Evolutionary conservation across 2,888 invertebrate genomes (phyloP).

Genomic region (Agrypnus murinus): DNA sequence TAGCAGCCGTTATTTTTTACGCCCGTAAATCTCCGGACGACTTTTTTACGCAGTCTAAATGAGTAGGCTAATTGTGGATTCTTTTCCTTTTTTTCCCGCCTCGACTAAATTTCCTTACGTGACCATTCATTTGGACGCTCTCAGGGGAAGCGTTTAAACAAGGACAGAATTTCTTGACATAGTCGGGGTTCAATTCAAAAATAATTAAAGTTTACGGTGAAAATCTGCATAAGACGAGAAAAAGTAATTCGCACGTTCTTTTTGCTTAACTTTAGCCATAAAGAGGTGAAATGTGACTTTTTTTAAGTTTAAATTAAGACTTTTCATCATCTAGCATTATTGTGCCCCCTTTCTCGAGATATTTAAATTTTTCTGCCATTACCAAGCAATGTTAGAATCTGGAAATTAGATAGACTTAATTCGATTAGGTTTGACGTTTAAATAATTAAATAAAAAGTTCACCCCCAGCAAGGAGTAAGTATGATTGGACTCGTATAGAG

Average conservation of each 20-base stretch:
- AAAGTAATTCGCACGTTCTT: constrained; percentile 48
- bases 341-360: constrained; percentile 37
- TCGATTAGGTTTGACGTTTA: neutral
- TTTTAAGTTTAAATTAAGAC: constrained; percentile 54
- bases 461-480: constrained; percentile 17
- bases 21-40: constrained; percentile 35
- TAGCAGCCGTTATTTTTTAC: constrained; percentile 18
- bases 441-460: constrained; percentile 34
- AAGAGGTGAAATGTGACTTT: constrained; percentile 49
- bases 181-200: constrained; percentile 35
- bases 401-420: no score
- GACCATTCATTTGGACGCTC: constrained; percentile 2
- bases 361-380: constrained; percentile 37
- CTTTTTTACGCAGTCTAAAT: constrained; percentile 35
- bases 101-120: constrained; percentile 33
- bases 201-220: constrained; percentile 49
- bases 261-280: constrained; percentile 44
- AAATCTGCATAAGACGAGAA: constrained; percentile 49
- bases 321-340: constrained; percentile 42
- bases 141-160: neutral
- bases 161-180: neutral
- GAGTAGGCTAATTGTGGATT: constrained; percentile 41
- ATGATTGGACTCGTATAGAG: constrained; percentile 42
- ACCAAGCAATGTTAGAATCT: no score
- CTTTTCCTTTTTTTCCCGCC: constrained; percentile 13